Percentiles rank a stretch among this genome's conserved stretches.
Evolutionary conservation across 2,797 vertebrate species (phyloP).

Genomic region (Micrastur ruficollis): DNA sequence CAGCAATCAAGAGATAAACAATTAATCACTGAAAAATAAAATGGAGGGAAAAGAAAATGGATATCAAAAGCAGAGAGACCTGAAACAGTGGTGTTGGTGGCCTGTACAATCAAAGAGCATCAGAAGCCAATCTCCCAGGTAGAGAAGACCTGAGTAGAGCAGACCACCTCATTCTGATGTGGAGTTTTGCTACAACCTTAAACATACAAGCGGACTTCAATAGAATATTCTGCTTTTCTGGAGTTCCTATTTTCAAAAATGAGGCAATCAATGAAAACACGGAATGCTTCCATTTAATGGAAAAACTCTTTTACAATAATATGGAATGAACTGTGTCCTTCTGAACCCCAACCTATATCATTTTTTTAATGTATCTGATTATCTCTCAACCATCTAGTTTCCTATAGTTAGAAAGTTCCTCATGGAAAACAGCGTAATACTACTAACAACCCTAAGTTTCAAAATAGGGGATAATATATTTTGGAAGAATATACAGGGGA

Average conservation of each 20-base stretch:
- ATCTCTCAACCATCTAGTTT: neutral
- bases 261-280: neutral
- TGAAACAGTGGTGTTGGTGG: neutral
- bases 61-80: neutral
- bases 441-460: neutral
- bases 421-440: neutral
- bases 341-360: neutral
- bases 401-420: neutral
- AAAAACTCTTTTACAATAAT: neutral
- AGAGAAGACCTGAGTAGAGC: neutral
- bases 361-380: neutral
- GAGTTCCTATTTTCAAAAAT: neutral
- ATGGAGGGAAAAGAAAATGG: neutral
- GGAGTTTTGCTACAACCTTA: neutral
- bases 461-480: neutral
- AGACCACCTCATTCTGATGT: neutral
- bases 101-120: neutral
- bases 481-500: neutral
- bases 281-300: neutral
- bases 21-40: neutral
- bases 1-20: neutral
- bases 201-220: neutral
- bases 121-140: neutral
- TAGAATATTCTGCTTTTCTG: neutral
- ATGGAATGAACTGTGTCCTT: neutral